Evolutionary conservation across 2,888 invertebrate genomes (phyloP), one percentile per base, ranked within the genome.

Genomic region (Lepidocyrtinus sp.): DNA sequence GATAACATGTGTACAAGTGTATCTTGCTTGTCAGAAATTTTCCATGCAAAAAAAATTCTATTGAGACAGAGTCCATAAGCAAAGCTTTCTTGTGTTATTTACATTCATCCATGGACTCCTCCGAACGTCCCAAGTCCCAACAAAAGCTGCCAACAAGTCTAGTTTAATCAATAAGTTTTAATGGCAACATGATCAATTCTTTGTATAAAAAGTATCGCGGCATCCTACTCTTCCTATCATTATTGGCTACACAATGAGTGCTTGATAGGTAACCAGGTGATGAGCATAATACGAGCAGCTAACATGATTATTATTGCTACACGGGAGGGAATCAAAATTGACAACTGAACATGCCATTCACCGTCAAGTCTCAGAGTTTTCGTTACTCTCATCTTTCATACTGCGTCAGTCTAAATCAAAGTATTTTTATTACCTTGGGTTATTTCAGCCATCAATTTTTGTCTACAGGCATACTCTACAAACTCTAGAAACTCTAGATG

Each of bases 281-380:
- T 69, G 68, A 7, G 22, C 24, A 69, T 22, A 45, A 62, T 50
- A 27, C 21, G 69, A 61, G 65, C 74, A 36, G 36, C 36, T 36
- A 70, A 62, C 22, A 71, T 62, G 63, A 79, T 79, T 79, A 75
- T 80, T 80, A 63, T 59, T 74, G 65, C 80, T 61, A 71, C 36
- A 36, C 80, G 25, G 75, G 80, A 80, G 75, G 80, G 75, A 80
- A 75, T 80, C 80, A 80, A 75, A 80, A 74, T 80, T 80, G 80
- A 80, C 80, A 80, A 67, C 61, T 80, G 45, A 80, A 75, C 80
- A 75, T 75, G 75, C 75, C 80, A 80, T 67, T 80, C 80, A 73
- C 22, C 25, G n/a, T n/a, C n/a, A n/a, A n/a, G n/a, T n/a, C n/a
- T n/a, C n/a, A n/a, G n/a, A n/a, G n/a, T n/a, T n/a, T n/a, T n/a